Conservation (phyloP, 2,113 vertebrate species). For the Onychostruthus taczanowskii region DNA sequence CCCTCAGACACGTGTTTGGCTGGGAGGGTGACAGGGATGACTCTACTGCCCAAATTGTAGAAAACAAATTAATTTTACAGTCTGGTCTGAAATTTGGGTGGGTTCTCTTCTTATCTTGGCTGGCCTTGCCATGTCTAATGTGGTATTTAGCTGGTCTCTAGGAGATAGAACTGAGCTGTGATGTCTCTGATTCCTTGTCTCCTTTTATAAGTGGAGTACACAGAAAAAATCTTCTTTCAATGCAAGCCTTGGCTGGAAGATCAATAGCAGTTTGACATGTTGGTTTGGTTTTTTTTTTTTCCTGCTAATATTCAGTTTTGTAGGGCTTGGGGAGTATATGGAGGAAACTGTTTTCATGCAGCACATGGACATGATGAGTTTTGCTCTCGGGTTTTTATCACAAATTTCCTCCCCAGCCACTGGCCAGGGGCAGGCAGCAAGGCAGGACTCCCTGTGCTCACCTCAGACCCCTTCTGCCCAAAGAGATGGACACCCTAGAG, state of each 20-base stretch:
- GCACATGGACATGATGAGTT: background rate
- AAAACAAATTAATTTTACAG: background rate
- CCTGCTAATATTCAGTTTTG: slow-evolving; percentile 46
- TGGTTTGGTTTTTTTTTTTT: slow-evolving; percentile 11
- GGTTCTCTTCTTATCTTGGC: background rate
- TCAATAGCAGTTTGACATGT: slow-evolving; percentile 52
- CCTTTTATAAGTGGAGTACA: slow-evolving; percentile 27
- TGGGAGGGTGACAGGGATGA: background rate
- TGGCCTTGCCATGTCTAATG: background rate
- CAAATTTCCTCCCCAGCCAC: background rate
- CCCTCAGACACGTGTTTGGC: background rate
- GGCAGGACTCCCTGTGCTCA: background rate
- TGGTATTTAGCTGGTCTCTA: background rate
- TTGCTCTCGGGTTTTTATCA: background rate
- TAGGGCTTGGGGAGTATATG: background rate
- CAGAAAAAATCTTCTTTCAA: slow-evolving; percentile 13
- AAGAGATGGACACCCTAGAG: background rate
- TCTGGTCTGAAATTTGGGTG: background rate
- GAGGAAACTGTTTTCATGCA: slow-evolving; percentile 28
- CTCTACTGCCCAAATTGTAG: background rate
- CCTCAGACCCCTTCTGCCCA: background rate
- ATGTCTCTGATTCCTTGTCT: background rate
- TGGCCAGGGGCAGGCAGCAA: background rate
- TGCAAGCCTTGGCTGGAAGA: slow-evolving; percentile 16
- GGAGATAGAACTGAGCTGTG: background rate